Evolutionary conservation across 2,113 vertebrate species (phyloP).

Genomic region (Campylomormyrus numenius): DNA sequence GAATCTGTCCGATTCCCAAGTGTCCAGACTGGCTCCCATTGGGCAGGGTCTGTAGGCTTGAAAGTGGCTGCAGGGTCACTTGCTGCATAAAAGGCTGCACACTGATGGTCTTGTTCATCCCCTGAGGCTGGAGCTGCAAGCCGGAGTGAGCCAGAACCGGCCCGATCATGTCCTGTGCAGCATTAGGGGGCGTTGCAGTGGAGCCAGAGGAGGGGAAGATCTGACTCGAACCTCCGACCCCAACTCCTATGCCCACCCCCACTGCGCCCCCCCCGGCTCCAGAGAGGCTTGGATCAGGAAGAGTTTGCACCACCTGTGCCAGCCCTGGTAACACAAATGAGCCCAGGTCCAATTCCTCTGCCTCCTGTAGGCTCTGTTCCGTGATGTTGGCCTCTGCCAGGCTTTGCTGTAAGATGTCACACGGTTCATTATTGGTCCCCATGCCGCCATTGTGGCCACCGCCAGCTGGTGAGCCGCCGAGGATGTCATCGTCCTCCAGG

Average conservation of each 20-base stretch:
- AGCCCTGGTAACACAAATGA: constrained; percentile 87
- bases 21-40: constrained; percentile 81
- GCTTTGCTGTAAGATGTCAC: constrained; percentile 96
- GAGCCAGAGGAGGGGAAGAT: constrained; percentile 65
- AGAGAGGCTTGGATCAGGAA: constrained; percentile 66
- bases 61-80: constrained; percentile 86
- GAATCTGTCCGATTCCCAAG: constrained; percentile 83
- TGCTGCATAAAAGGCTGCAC: constrained; percentile 90
- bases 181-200: constrained; percentile 49
- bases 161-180: constrained; percentile 72
- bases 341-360: constrained; percentile 86
- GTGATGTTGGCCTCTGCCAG: constrained; percentile 96
- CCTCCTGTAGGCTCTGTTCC: constrained; percentile 85
- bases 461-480: constrained; percentile 68
- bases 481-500: constrained; percentile 85
- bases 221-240: constrained; percentile 61
- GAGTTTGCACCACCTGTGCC: constrained; percentile 76
- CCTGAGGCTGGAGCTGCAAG: constrained; percentile 75
- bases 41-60: constrained; percentile 78
- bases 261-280: constrained; percentile 50
- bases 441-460: constrained; percentile 52
- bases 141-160: constrained; percentile 82
- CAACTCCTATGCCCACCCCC: constrained; percentile 57
- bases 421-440: constrained; percentile 73
- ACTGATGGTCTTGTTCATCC: constrained; percentile 88